These are phyloP conservation scores for Caerostris extrusa DNA, from an alignment of 1,140 invertebrate species.

Conservation along the genomic window DNA sequence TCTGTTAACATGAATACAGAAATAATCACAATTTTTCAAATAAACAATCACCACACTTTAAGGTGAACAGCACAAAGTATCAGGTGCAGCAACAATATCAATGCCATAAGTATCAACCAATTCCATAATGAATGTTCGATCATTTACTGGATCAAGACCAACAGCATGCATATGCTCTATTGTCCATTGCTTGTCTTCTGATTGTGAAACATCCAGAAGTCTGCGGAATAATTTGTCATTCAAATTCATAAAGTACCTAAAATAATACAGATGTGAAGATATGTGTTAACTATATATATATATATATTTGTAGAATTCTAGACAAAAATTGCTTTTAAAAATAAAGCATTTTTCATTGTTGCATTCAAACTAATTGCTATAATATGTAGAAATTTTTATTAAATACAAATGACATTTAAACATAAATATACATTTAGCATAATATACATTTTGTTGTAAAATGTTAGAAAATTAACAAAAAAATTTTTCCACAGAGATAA, in stretches of 20 bases:
- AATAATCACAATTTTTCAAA: not conserved
- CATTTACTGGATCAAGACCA: constrained; percentile 82
- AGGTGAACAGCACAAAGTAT: constrained; percentile 81
- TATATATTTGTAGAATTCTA: no score
- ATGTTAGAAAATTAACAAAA: no score
- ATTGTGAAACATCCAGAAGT: constrained; percentile 81
- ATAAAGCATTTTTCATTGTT: no score
- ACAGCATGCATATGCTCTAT: constrained; percentile 82
- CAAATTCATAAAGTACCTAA: constrained; percentile 81
- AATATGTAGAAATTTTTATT: no score
- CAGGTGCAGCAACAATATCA: constrained; percentile 82
- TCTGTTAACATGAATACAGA: constrained; percentile 17
- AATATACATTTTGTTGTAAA: no score
- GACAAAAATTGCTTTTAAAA: no score
- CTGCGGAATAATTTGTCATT: constrained; percentile 82
- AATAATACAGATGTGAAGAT: constrained; percentile 51
- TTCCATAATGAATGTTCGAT: constrained; percentile 82
- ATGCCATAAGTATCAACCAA: constrained; percentile 82
- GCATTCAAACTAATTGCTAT: no score
- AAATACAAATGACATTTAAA: no score
- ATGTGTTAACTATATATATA: no score
- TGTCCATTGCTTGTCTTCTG: constrained; percentile 81
- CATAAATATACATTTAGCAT: no score
- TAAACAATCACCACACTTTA: constrained; percentile 34
- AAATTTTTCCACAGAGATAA: no score